These are phyloP conservation scores for Microctenopoma stevenorrisi DNA, from an alignment of 2,797 vertebrate genomes.

Conservation along the genomic window DNA sequence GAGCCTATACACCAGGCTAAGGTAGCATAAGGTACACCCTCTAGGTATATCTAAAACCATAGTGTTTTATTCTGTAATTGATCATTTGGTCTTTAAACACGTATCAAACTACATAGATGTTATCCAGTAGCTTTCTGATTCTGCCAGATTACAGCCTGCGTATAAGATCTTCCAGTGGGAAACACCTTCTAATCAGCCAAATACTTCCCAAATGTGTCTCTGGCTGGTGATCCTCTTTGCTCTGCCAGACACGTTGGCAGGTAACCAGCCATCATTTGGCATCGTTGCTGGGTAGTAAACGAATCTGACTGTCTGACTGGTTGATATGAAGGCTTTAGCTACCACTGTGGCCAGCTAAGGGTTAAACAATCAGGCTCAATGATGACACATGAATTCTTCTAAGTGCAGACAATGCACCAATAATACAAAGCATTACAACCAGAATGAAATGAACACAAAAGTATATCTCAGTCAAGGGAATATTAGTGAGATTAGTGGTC, in stretches of 20 bases:
- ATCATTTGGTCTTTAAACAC: background rate
- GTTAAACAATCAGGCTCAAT: background rate
- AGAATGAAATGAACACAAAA: too few species aligned
- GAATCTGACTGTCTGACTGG: background rate
- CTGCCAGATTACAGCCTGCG: background rate
- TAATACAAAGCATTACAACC: too few species aligned
- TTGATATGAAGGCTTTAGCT: slow-evolving; percentile 2
- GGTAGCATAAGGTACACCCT: too few species aligned
- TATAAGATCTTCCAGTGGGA: slow-evolving; percentile 14
- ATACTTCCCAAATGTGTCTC: slow-evolving; percentile 10
- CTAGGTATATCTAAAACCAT: too few species aligned
- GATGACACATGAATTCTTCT: too few species aligned
- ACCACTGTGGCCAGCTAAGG: background rate
- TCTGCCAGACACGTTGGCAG: slow-evolving; percentile 32
- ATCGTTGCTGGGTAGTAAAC: slow-evolving; percentile 1
- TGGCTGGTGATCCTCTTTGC: slow-evolving; percentile 15
- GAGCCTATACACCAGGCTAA: too few species aligned
- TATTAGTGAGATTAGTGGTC: too few species aligned
- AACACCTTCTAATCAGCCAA: slow-evolving; percentile 22
- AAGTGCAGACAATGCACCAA: too few species aligned
- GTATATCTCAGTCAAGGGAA: too few species aligned
- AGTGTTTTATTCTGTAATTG: too few species aligned
- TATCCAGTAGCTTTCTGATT: background rate
- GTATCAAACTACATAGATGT: background rate
- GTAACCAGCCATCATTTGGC: slow-evolving; percentile 18